Evolutionary conservation across 1,140 invertebrate genomes (phyloP).

Genomic region (Diorhabda carinulata): DNA sequence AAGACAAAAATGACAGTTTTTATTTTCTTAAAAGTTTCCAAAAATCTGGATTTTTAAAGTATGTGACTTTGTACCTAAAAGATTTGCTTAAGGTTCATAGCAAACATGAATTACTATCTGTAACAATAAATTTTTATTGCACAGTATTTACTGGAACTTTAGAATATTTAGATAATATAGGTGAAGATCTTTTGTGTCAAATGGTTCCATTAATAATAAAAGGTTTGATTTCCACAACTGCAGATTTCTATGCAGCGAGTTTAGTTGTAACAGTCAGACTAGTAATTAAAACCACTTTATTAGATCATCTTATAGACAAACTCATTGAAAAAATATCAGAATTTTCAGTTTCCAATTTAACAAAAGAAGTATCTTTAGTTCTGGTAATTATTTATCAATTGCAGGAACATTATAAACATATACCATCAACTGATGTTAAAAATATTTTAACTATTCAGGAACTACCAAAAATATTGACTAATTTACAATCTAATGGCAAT

Average conservation of each 20-base stretch:
- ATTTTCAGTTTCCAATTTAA: slow-evolving; percentile 50
- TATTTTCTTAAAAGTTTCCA: slow-evolving; percentile 71
- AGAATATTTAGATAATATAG: slow-evolving; percentile 53
- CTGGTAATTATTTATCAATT: slow-evolving; percentile 60
- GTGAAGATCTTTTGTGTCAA: slow-evolving; percentile 65
- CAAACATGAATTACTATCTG: slow-evolving; percentile 58
- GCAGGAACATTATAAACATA: slow-evolving; percentile 49
- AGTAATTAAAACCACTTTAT: slow-evolving; percentile 61
- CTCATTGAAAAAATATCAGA: slow-evolving; percentile 60
- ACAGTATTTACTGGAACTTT: slow-evolving; percentile 67
- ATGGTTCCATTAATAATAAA: slow-evolving; percentile 66
- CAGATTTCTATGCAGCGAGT: slow-evolving; percentile 67
- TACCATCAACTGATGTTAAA: slow-evolving; percentile 52
- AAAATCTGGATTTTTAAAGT: slow-evolving; percentile 67
- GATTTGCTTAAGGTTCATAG: slow-evolving; percentile 60
- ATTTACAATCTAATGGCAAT: slow-evolving; percentile 50
- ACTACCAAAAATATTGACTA: slow-evolving; percentile 52
- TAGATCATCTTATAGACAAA: slow-evolving; percentile 56
- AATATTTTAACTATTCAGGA: slow-evolving; percentile 51
- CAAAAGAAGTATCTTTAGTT: slow-evolving; percentile 56
- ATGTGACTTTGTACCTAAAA: slow-evolving; percentile 66
- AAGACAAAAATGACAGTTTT: slow-evolving; percentile 63
- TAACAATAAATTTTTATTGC: slow-evolving; percentile 74
- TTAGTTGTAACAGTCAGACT: slow-evolving; percentile 73
- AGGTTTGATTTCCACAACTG: slow-evolving; percentile 62